These are phyloP conservation scores for Euplexia lucipara DNA, from an alignment of 2,888 invertebrate species.

Conservation along the genomic window DNA sequence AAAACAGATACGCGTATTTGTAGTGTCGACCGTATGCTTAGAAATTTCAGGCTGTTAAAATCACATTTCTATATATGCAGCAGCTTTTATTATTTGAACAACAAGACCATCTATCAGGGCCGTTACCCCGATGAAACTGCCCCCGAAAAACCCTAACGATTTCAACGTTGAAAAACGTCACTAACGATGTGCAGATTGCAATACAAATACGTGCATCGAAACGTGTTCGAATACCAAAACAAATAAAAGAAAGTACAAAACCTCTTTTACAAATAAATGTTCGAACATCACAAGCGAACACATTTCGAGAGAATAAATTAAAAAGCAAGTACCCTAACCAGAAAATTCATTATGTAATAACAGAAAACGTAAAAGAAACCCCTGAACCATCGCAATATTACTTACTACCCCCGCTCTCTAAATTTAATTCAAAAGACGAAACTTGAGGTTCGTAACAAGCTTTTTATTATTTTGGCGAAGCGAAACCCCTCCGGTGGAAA, in stretches of 20 bases:
- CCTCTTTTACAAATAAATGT: conserved; percentile 7
- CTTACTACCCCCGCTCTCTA: conserved; percentile 55
- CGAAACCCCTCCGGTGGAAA: conserved; percentile 37
- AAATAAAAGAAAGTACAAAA: background rate
- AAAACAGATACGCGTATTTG: background rate
- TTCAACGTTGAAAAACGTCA: conserved; percentile 48
- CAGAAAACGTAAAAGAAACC: conserved; percentile 42
- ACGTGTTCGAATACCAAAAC: conserved; percentile 23
- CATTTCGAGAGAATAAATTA: conserved; percentile 33
- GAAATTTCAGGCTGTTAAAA: conserved; percentile 1
- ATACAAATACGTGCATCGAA: conserved; percentile 35
- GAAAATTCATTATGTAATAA: conserved; percentile 53
- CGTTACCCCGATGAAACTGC: conserved; percentile 46
- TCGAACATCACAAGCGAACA: conserved; percentile 19
- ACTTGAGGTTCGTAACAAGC: conserved; percentile 56
- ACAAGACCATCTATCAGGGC: conserved; percentile 49
- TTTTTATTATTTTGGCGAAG: conserved; percentile 63
- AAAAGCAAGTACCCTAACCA: conserved; percentile 25
- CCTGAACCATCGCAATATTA: conserved; percentile 47
- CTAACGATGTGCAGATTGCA: conserved; percentile 57
- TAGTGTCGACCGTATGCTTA: no score
- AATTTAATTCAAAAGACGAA: conserved; percentile 60
- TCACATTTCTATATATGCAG: conserved; percentile 24
- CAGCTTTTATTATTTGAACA: conserved; percentile 43
- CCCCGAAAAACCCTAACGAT: conserved; percentile 49